These are phyloP conservation scores for Erinaceus europaeus DNA, from an alignment of 2,113 vertebrate species.

Conservation along the genomic window DNA sequence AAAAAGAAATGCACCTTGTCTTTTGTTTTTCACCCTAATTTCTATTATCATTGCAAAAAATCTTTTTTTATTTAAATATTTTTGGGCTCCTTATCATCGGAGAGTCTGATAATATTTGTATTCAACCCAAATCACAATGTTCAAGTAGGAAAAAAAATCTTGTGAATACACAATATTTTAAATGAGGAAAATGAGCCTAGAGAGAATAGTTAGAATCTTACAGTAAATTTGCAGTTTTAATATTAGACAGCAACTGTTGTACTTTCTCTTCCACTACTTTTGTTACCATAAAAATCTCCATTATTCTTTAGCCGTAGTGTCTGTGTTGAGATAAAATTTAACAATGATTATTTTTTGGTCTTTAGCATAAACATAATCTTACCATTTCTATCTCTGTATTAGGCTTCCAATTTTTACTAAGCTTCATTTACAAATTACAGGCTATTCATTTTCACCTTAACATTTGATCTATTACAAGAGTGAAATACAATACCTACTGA, in stretches of 20 bases:
- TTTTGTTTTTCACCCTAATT: not conserved
- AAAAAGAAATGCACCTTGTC: too few relatives aligned
- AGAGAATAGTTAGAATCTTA: not conserved
- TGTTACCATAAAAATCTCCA: not conserved
- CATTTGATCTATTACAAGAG: not conserved
- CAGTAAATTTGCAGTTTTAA: not conserved
- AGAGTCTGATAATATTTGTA: not conserved
- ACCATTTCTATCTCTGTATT: not conserved
- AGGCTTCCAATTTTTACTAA: not conserved
- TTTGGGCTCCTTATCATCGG: not conserved
- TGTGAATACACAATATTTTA: not conserved
- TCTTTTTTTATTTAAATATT: not conserved
- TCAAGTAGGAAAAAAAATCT: not conserved
- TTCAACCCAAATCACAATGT: not conserved
- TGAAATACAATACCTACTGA: constrained; percentile 41
- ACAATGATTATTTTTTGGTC: constrained; percentile 22
- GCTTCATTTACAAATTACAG: not conserved
- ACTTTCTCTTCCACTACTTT: not conserved
- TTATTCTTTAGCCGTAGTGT: not conserved
- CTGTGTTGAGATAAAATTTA: not conserved
- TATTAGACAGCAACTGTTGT: not conserved
- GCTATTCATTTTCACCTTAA: constrained; percentile 43
- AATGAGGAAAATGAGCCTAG: not conserved
- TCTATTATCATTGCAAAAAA: constrained; percentile 2
- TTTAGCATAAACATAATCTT: not conserved